phyloP scores from a whole-genome alignment of 1,140 invertebrate species.

The Hermetia illucens region DNA sequence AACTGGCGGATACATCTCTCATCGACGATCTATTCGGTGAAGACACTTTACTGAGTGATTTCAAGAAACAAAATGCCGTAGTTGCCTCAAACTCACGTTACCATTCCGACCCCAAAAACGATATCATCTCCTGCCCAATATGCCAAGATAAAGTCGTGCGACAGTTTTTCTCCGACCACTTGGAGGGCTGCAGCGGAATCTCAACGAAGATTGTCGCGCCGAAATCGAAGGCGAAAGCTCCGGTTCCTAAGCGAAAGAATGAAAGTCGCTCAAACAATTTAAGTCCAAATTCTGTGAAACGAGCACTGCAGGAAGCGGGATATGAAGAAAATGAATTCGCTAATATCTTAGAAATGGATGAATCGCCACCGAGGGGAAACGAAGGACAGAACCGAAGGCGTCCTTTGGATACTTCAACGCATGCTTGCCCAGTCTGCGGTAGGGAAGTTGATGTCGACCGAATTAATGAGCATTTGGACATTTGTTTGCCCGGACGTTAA shows the following conservation, averaged over 20 bases:
- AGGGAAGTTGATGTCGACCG: constrained; percentile 30
- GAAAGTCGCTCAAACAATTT: neutral
- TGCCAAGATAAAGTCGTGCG: constrained; percentile 23
- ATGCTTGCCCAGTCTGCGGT: constrained; percentile 46
- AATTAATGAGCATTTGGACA: constrained; percentile 48
- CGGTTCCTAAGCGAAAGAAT: neutral
- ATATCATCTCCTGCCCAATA: constrained; percentile 29
- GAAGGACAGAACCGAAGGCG: too few species aligned
- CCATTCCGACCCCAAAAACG: constrained; percentile 11
- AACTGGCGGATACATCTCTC: constrained; percentile 16
- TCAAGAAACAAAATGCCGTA: constrained; percentile 18
- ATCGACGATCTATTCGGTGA: constrained; percentile 19
- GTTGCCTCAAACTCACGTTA: constrained; percentile 10
- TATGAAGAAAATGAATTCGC: constrained; percentile 14
- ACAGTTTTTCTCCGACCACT: constrained; percentile 15
- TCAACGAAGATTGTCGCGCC: constrained; percentile 12
- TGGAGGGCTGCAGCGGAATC: constrained; percentile 23
- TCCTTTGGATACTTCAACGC: constrained; percentile 12
- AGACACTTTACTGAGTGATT: constrained; percentile 16
- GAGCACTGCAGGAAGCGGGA: constrained; percentile 8
- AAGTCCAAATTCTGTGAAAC: neutral
- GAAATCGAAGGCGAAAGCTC: constrained; percentile 5
- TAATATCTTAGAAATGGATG: constrained; percentile 8
- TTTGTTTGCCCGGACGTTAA: too few species aligned
- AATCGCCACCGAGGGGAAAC: constrained; percentile 8